phyloP scores from a whole-genome alignment of 2,113 vertebrate genomes.

The Setophaga kirtlandii region DNA sequence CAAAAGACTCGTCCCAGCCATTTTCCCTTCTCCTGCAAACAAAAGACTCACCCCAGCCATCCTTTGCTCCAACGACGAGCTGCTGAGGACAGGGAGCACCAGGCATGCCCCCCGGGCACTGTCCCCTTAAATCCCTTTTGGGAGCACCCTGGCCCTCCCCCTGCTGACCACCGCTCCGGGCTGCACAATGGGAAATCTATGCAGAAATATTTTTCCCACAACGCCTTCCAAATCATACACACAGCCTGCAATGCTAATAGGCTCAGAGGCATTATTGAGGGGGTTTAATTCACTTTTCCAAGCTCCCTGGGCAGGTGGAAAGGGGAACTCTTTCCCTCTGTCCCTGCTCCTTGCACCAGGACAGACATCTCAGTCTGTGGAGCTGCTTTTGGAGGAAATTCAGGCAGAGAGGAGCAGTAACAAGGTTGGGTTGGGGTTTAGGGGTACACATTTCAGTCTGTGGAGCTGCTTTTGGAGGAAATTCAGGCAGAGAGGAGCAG shows the following conservation, averaged over 20 bases:
- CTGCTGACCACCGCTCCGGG: background rate
- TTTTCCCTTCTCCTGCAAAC: background rate
- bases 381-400: background rate
- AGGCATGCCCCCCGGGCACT: background rate
- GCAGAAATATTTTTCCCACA: constrained; percentile 59
- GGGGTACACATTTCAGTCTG: background rate
- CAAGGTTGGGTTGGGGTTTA: rapidly evolving
- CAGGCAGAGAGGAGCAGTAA: background rate
- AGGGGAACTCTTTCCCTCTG: background rate
- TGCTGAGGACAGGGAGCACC: background rate
- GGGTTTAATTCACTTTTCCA: background rate
- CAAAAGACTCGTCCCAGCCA: background rate
- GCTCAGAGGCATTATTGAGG: background rate
- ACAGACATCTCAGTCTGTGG: background rate
- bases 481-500: background rate
- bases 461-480: background rate
- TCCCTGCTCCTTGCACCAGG: background rate
- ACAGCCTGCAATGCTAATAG: constrained; percentile 42
- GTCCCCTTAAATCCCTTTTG: constrained; percentile 2
- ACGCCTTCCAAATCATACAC: constrained; percentile 20
- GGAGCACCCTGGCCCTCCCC: background rate
- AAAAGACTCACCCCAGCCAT: constrained; percentile 13
- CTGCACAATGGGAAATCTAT: constrained; percentile 37
- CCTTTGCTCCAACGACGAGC: background rate
- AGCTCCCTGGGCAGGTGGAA: background rate